Conservation (phyloP, 1,140 invertebrate species). For the Saccostrea glomerata region DNA sequence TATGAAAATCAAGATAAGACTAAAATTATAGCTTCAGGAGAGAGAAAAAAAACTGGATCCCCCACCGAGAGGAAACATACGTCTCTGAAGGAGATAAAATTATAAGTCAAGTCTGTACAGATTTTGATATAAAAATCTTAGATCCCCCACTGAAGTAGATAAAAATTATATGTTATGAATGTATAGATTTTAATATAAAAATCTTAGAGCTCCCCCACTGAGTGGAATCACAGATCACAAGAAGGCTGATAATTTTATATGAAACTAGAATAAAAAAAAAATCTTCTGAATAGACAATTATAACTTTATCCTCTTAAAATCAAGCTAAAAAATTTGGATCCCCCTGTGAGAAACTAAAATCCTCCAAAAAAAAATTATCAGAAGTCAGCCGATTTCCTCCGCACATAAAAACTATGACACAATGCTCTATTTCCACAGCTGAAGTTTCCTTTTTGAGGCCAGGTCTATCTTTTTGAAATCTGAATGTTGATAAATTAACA, state of each 20-base stretch:
- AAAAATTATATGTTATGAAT: neutral
- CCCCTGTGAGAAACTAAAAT: neutral
- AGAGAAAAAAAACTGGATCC: neutral
- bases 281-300: no score
- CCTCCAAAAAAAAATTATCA: neutral
- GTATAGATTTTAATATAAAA: neutral
- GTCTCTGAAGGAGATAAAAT: neutral
- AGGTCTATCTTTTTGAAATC: neutral
- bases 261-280: no score
- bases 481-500: conserved; percentile 29
- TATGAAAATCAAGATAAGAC: conserved; percentile 10
- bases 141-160: neutral
- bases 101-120: neutral
- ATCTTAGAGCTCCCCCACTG: neutral
- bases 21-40: neutral
- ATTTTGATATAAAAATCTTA: neutral
- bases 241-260: neutral
- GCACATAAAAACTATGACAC: neutral
- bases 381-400: neutral
- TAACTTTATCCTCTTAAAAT: no score
- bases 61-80: conserved; percentile 15
- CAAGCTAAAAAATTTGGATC: neutral
- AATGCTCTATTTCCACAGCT: neutral
- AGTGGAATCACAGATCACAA: conserved; percentile 3
- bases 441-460: neutral